phyloP scores from a whole-genome alignment of 1,140 invertebrate species.

The Megathymus violae region DNA sequence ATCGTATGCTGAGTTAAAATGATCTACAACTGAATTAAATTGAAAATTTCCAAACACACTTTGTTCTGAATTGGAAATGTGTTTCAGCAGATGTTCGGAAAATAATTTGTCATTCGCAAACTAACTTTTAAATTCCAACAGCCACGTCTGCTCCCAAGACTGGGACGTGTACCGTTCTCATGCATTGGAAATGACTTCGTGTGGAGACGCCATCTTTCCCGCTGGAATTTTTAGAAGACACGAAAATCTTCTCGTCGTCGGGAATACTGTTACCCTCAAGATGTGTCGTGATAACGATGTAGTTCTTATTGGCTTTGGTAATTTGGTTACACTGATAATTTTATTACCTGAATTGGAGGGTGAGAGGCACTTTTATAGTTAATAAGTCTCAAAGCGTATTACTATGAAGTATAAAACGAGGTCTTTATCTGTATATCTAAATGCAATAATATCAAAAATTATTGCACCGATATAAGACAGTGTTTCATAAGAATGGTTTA shows the following conservation, averaged over 20 bases:
- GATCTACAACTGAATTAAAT: neutral
- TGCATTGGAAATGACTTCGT: constrained; percentile 21
- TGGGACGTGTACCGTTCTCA: constrained; percentile 11
- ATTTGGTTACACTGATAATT: no score
- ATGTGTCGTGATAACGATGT: no score
- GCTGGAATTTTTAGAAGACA: constrained; percentile 8
- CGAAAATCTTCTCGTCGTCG: neutral
- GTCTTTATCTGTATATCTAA: no score
- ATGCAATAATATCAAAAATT: no score
- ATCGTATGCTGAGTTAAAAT: neutral
- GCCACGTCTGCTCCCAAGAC: constrained; percentile 5
- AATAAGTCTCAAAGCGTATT: no score
- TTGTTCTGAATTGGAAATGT: constrained; percentile 3
- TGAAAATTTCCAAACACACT: constrained; percentile 12
- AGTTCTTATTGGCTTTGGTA: no score
- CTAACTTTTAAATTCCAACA: constrained; percentile 23
- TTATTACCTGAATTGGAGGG: no score
- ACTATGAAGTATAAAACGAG: no score
- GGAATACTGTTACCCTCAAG: no score
- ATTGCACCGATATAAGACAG: no score
- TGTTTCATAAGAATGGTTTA: no score
- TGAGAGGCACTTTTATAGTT: no score
- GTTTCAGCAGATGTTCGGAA: constrained; percentile 12
- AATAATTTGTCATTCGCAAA: constrained; percentile 21
- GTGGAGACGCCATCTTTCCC: neutral